Conservation (phyloP, 2,113 vertebrate species). For the Lonchura striata region DNA sequence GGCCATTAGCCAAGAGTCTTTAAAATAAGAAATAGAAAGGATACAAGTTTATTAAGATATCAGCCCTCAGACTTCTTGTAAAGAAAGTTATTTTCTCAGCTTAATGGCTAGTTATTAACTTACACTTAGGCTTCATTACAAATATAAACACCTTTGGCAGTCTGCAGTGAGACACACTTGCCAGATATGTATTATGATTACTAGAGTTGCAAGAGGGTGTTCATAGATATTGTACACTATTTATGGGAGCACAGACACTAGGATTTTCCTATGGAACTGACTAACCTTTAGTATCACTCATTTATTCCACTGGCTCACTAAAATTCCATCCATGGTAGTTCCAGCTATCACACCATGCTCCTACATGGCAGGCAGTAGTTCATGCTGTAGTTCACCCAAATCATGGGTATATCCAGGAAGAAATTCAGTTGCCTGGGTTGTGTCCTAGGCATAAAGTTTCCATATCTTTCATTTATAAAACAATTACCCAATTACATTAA, state of each 20-base stretch:
- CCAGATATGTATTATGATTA: neutral
- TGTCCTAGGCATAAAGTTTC: neutral
- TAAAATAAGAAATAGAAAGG: neutral
- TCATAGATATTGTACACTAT: slow-evolving; percentile 6
- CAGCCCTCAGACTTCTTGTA: neutral
- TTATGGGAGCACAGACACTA: neutral
- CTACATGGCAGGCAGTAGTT: neutral
- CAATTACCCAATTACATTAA: neutral
- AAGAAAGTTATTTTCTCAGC: neutral
- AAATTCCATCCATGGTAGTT: neutral
- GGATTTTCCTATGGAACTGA: neutral
- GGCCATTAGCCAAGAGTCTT: neutral
- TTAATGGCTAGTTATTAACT: neutral
- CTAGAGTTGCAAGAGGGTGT: slow-evolving; percentile 22
- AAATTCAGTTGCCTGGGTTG: neutral
- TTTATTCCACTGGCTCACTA: neutral
- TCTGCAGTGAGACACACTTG: neutral
- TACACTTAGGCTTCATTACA: neutral
- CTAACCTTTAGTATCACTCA: neutral
- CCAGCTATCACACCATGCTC: neutral
- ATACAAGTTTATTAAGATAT: neutral
- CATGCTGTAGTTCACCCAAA: neutral
- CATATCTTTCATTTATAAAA: neutral
- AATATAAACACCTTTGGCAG: neutral
- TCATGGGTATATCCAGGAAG: neutral